Conservation (phyloP, 1,140 invertebrate genomes). For the Stegodyphus mimosarum region DNA sequence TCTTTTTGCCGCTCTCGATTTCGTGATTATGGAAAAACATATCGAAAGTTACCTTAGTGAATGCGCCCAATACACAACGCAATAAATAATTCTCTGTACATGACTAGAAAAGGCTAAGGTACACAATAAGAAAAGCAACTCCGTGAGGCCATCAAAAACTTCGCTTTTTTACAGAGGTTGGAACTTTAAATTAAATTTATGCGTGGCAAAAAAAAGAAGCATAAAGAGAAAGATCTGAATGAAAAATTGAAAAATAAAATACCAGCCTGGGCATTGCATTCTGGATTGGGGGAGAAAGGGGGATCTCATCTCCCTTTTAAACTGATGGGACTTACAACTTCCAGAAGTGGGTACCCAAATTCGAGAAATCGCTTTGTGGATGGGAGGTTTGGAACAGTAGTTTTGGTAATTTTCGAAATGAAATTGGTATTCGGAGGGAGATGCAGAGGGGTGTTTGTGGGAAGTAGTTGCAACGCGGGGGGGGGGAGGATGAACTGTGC, state of each 20-base stretch:
- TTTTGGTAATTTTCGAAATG: conserved; percentile 35
- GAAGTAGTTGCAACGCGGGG: neutral
- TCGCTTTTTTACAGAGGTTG: neutral
- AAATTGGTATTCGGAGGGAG: conserved; percentile 2
- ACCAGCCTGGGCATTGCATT: neutral
- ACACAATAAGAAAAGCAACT: too few relatives aligned
- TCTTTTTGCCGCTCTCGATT: too few relatives aligned
- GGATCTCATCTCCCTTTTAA: conserved; percentile 8
- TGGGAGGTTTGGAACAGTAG: neutral
- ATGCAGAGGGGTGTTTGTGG: neutral
- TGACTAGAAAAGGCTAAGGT: too few relatives aligned
- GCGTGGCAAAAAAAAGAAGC: neutral
- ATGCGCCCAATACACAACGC: too few relatives aligned
- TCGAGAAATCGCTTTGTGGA: neutral
- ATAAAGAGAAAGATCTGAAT: neutral
- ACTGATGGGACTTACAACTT: neutral
- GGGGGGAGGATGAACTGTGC: neutral
- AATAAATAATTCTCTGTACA: too few relatives aligned
- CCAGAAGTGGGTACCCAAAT: neutral
- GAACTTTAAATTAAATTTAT: neutral
- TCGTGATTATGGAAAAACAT: too few relatives aligned
- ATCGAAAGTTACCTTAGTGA: too few relatives aligned
- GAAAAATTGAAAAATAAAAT: conserved; percentile 47
- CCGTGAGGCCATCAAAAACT: too few relatives aligned
- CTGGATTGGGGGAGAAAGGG: neutral